phyloP scores from a whole-genome alignment of 2,888 invertebrate genomes.

The Neria commutata region DNA sequence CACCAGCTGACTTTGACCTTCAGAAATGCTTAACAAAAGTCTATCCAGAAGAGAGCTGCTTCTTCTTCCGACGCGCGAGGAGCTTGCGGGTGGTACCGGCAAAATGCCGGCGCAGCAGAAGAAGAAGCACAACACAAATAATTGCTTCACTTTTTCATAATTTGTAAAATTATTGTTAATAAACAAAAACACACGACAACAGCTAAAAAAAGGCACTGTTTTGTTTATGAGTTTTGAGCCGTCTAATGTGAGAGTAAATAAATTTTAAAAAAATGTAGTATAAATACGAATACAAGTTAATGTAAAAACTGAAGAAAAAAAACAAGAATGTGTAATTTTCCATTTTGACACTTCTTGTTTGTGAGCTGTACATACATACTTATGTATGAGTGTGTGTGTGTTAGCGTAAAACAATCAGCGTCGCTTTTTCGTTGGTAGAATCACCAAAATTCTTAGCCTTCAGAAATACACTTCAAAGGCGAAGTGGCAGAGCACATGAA shows the following conservation, averaged over 20 bases:
- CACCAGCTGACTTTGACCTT: conserved; percentile 52
- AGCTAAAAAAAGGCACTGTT: neutral
- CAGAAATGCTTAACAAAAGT: conserved; percentile 14
- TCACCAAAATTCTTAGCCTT: no score
- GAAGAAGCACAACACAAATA: neutral
- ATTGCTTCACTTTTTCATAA: conserved; percentile 5
- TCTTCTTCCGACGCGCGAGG: neutral
- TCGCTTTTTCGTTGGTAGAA: no score
- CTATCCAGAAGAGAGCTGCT: neutral
- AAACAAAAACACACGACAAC: no score
- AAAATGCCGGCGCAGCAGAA: neutral
- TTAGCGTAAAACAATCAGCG: no score
- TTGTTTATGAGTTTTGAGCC: neutral
- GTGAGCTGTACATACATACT: no score
- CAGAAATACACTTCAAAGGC: no score
- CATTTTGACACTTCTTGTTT: no score
- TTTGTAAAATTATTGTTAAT: conserved; percentile 12
- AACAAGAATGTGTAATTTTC: no score
- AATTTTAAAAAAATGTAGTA: neutral
- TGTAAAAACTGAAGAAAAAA: no score
- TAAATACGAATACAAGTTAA: no score
- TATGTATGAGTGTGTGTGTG: no score
- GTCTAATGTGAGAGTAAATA: neutral
- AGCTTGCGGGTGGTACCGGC: neutral
- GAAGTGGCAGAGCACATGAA: no score